Conservation (phyloP, 2,888 invertebrate species). For the Pammene aurita region DNA sequence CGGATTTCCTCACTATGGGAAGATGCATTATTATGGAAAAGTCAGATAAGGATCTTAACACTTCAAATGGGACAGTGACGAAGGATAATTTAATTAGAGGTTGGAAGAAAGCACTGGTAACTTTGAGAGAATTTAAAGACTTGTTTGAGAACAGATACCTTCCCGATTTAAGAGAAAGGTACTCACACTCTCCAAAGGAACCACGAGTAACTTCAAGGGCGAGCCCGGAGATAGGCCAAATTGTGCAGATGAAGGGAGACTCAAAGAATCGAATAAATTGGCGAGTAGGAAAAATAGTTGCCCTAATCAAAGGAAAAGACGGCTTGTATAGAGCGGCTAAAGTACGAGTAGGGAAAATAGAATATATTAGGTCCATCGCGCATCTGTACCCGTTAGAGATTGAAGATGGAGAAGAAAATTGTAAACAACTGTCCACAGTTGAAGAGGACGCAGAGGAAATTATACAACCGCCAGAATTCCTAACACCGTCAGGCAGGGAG, state of each 20-base stretch:
- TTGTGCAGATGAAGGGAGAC: constrained; percentile 9
- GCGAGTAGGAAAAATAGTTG: too few species aligned
- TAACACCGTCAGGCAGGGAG: too few species aligned
- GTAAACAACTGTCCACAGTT: too few species aligned
- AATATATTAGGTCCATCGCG: background rate
- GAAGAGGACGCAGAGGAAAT: too few species aligned
- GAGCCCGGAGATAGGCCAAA: background rate
- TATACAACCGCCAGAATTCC: too few species aligned
- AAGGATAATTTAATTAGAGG: background rate
- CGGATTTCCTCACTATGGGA: constrained; percentile 18
- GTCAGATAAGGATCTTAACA: background rate
- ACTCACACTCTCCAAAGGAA: background rate
- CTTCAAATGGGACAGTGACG: background rate
- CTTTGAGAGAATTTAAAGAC: constrained; percentile 8
- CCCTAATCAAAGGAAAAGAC: background rate
- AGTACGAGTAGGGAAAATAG: background rate
- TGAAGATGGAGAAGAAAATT: too few species aligned
- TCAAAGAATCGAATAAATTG: background rate
- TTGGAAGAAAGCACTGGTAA: constrained; percentile 8
- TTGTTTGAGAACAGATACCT: constrained; percentile 14
- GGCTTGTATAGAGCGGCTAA: background rate
- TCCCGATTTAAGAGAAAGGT: background rate
- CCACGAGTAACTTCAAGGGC: constrained; percentile 5
- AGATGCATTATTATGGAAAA: background rate
- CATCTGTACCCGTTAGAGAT: constrained; percentile 13